These are phyloP conservation scores for Tapera naevia DNA, from an alignment of 2,797 vertebrate species.

Conservation along the genomic window DNA sequence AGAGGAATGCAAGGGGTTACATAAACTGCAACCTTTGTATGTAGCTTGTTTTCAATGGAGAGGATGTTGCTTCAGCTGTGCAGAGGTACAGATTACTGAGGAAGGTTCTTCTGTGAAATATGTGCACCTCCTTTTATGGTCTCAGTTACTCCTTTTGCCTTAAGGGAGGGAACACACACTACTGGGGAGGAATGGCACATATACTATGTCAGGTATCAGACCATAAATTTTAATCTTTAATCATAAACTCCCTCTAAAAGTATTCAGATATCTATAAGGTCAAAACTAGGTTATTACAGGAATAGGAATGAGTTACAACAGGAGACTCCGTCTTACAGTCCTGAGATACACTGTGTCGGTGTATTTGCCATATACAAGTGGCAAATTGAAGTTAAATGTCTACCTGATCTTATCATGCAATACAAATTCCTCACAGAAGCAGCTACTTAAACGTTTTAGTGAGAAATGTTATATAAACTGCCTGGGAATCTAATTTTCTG, in stretches of 20 bases:
- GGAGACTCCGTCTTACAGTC: background rate
- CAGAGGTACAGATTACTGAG: background rate
- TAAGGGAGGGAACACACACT: background rate
- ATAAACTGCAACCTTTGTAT: background rate
- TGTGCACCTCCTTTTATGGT: background rate
- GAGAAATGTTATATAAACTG: background rate
- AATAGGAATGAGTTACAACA: background rate
- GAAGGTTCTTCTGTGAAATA: background rate
- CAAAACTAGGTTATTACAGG: background rate
- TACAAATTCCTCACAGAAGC: background rate
- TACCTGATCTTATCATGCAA: background rate
- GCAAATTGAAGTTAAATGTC: background rate
- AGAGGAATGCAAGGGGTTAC: background rate
- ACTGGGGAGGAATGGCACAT: background rate
- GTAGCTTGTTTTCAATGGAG: background rate
- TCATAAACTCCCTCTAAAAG: background rate
- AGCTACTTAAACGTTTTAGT: background rate
- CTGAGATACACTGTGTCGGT: background rate
- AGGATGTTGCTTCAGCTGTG: background rate
- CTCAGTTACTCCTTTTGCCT: background rate
- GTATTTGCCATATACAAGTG: background rate
- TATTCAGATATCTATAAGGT: background rate
- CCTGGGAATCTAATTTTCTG: background rate
- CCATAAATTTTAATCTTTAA: background rate
- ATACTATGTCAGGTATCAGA: rapidly evolving